Evolutionary conservation across 2,113 vertebrate genomes (phyloP).

Genomic region (Neogobius melanostomus): DNA sequence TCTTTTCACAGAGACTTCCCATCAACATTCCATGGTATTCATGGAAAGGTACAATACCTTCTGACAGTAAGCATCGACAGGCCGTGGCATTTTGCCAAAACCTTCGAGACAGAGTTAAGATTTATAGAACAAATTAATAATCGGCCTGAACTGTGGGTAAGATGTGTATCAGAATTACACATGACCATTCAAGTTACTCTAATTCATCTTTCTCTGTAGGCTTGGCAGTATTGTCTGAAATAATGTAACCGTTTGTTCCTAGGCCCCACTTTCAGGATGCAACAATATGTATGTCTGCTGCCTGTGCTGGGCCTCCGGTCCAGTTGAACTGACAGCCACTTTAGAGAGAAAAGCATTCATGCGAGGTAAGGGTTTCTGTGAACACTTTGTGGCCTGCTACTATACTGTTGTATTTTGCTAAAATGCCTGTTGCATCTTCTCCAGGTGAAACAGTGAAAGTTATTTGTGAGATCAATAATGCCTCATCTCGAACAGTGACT

Average conservation of each 20-base stretch:
- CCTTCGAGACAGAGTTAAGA: slow-evolving; percentile 51
- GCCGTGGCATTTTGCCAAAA: slow-evolving; percentile 56
- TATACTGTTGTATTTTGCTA: not conserved
- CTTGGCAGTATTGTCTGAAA: not conserved
- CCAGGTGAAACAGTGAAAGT: slow-evolving; percentile 58
- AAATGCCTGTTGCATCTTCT: not conserved
- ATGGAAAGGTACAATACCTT: slow-evolving; percentile 38
- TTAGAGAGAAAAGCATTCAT: slow-evolving; percentile 47
- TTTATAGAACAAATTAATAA: slow-evolving; percentile 39
- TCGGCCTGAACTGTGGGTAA: slow-evolving; percentile 49
- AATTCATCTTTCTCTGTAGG: not conserved
- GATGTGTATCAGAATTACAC: not conserved
- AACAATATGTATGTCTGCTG: slow-evolving; percentile 38
- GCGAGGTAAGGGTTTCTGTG: slow-evolving; percentile 37
- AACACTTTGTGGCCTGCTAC: not conserved
- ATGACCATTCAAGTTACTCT: not conserved
- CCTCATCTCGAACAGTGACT: slow-evolving; percentile 33
- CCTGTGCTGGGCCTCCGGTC: slow-evolving; percentile 52
- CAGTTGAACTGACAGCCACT: slow-evolving; percentile 28
- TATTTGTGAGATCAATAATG: slow-evolving; percentile 44
- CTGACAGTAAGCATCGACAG: slow-evolving; percentile 55
- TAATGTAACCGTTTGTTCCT: not conserved
- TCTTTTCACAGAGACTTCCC: slow-evolving; percentile 58
- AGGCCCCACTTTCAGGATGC: slow-evolving; percentile 55
- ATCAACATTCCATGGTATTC: slow-evolving; percentile 27